Conservation (phyloP, 1,140 invertebrate genomes). For the Zaprionus camerounensis region DNA sequence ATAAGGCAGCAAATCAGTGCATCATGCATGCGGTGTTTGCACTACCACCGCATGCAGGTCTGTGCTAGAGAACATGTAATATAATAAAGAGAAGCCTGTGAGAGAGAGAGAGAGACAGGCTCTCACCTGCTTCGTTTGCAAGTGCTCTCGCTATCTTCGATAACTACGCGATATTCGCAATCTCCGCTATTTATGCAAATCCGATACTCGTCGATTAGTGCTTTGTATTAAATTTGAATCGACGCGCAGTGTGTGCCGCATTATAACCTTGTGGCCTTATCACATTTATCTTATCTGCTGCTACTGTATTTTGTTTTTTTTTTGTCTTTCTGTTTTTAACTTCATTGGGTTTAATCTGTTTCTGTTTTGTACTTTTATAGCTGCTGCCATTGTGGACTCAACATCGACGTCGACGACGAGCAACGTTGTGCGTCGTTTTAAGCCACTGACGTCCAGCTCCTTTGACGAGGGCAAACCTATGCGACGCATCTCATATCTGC, state of each 20-base stretch:
- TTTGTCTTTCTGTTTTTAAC: not conserved
- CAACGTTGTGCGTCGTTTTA: conserved; percentile 74
- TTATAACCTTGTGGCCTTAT: conserved; percentile 2
- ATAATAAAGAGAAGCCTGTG: too few species aligned
- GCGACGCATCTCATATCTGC: conserved; percentile 94
- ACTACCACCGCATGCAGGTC: too few species aligned
- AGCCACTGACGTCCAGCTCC: conserved; percentile 65
- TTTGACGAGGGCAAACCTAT: conserved; percentile 92
- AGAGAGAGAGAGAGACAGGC: too few species aligned
- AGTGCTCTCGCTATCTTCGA: too few species aligned
- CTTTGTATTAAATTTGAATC: conserved; percentile 5
- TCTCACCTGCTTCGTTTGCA: too few species aligned
- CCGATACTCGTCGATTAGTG: not conserved
- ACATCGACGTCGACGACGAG: conserved; percentile 1
- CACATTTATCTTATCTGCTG: conserved; percentile 7
- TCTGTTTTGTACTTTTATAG: conserved; percentile 21
- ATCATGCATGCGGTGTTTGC: too few species aligned
- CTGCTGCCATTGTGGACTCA: conserved; percentile 53
- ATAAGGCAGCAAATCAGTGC: too few species aligned
- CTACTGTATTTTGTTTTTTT: not conserved
- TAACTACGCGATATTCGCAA: not conserved
- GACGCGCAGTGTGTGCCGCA: not conserved
- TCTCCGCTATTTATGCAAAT: not conserved
- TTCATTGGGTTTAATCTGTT: not conserved
- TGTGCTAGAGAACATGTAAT: too few species aligned